These are phyloP conservation scores for Cavia aperea DNA, from an alignment of 2,113 vertebrate genomes.

Conservation along the genomic window DNA sequence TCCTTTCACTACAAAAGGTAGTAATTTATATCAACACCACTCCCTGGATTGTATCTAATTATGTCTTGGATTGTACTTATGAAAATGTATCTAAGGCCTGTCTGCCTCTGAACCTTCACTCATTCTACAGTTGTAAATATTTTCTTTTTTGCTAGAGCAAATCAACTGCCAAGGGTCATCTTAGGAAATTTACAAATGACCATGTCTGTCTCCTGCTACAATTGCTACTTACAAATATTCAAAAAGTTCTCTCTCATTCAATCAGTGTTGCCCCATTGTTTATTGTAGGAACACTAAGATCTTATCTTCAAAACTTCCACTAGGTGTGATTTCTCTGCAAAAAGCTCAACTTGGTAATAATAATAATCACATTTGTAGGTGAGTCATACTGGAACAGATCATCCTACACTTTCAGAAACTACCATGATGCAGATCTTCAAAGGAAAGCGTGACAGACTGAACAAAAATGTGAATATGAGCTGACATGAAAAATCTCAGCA, in stretches of 20 bases:
- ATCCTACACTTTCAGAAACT: neutral
- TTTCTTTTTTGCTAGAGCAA: neutral
- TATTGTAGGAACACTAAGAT: neutral
- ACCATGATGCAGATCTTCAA: neutral
- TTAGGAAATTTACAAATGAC: neutral
- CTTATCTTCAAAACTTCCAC: neutral
- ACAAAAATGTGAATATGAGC: neutral
- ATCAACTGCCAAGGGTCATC: accelerated
- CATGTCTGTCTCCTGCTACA: neutral
- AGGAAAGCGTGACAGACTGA: neutral
- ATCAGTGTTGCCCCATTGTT: neutral
- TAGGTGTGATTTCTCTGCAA: neutral
- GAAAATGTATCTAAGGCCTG: neutral
- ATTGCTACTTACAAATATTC: neutral
- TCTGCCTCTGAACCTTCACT: neutral
- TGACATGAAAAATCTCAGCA: neutral
- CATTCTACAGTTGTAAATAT: neutral
- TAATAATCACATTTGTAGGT: neutral
- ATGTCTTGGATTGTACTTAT: neutral
- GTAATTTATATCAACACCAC: neutral
- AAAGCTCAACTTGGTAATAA: neutral
- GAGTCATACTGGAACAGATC: neutral
- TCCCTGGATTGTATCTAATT: neutral
- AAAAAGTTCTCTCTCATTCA: neutral
- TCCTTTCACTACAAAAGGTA: neutral